Base-by-base conservation (phyloP, 2,888 invertebrate species). In the Tanypteryx hageni region DNA sequence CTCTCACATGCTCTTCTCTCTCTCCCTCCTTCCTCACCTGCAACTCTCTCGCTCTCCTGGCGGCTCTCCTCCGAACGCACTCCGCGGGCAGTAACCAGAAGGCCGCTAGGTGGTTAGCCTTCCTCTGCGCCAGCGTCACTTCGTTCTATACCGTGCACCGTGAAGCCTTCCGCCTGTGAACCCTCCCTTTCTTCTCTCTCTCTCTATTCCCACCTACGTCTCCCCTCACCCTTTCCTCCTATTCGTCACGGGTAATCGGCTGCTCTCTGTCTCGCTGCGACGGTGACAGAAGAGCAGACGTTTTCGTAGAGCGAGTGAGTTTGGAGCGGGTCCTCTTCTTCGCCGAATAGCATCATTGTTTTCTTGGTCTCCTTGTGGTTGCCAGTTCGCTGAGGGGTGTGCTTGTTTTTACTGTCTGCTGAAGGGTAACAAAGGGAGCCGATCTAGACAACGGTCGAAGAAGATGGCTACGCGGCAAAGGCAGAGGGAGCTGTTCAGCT, bases 401-500 rank as follows among this genome's bases (percentile, higher is more conserved):
- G 86, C 58, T 0, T 44, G 16, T 18, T 18, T 89, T 64, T 18
- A 44, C 44, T 18, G 27, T 64, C 61, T 64, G 27, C 68, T 89
- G 27, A 44, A n/a, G 44, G 31, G 89, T 64, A 64, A 64, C 31
- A 18, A 9, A 18, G 27, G 86, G 61, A 31, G 61, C 68, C 16
- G 76, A 76, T 27, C 13, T 76, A 76, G 22, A 76, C 76, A 76
- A 76, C 76, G 76, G 76, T 27, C 22, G 22, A 64, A 9, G 68
- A 27, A 89, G 64, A 89, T 89, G 89, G 89, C 89, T 44, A 89
- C 89, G n/a, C 89, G 89, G 31, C 89, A 89, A 61, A 89, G 89
- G 44, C 89, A 89, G 89, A 89, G 89, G 64, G 89, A 89, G 89
- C 89, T 89, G 16, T 89, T 89, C 89, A 89, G 89, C 89, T 89